A percentile compares a stretch with the other conserved stretches of the same genome.
These are phyloP conservation scores for Acrocephalus kingi DNA, from an alignment of 2,113 vertebrate species.

Conservation along the genomic window DNA sequence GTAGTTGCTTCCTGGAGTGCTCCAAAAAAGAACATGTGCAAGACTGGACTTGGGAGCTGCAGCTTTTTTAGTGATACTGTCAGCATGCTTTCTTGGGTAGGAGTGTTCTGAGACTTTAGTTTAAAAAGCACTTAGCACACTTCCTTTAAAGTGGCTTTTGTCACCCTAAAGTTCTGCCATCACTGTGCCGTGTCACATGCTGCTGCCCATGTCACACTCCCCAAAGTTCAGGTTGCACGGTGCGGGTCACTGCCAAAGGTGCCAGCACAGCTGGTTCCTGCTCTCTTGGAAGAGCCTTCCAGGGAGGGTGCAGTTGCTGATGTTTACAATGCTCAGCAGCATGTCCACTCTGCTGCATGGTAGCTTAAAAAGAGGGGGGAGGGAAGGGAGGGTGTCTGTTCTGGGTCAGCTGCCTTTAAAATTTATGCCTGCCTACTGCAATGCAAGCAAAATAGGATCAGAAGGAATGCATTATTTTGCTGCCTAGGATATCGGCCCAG, in stretches of 20 bases:
- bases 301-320: neutral
- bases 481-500: neutral
- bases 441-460: neutral
- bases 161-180: neutral
- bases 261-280: neutral
- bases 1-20: neutral
- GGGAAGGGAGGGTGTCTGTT: neutral
- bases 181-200: accelerated
- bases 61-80: neutral
- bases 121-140: neutral
- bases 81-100: neutral
- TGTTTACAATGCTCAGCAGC: neutral
- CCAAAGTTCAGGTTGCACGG: accelerated
- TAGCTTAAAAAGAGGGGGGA: neutral
- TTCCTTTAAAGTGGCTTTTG: neutral
- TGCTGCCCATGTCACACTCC: accelerated
- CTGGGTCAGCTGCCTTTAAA: constrained; percentile 15
- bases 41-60: neutral
- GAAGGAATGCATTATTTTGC: constrained; percentile 31
- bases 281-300: neutral
- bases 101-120: neutral
- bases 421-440: constrained; percentile 14
- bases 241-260: neutral
- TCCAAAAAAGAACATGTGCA: neutral
- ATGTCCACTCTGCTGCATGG: neutral